A percentile compares a stretch with the other conserved stretches of the same genome.
phyloP scores from a whole-genome alignment of 2,113 vertebrate genomes.

The Pteronura brasiliensis region DNA sequence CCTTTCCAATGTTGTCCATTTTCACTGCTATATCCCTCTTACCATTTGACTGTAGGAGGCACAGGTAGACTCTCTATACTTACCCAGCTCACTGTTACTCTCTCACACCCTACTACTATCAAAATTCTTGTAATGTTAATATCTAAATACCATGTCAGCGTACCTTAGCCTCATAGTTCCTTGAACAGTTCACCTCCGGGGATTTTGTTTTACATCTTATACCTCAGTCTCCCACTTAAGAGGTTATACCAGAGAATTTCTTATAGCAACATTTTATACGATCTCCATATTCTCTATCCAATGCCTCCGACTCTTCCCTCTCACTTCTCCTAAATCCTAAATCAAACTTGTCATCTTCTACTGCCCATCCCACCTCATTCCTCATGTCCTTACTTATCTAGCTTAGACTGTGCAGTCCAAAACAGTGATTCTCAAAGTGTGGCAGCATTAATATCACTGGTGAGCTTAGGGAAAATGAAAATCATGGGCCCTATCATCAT shows the following conservation, averaged over 20 bases:
- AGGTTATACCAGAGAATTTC: neutral
- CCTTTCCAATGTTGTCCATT: neutral
- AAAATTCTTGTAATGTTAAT: neutral
- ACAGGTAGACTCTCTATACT: neutral
- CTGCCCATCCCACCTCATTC: neutral
- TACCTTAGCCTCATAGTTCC: neutral
- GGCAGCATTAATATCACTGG: neutral
- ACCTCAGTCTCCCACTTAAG: neutral
- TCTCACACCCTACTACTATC: neutral
- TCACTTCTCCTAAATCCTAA: neutral
- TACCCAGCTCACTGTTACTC: neutral
- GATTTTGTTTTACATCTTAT: neutral
- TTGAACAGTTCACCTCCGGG: neutral
- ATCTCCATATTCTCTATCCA: neutral
- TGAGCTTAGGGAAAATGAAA: neutral
- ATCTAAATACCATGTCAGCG: neutral
- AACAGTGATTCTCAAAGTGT: too few species aligned
- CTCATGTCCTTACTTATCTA: neutral
- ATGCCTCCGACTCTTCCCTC: neutral
- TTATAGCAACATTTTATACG: neutral
- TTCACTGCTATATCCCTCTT: neutral
- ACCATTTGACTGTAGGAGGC: too few species aligned
- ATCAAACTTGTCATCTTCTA: neutral
- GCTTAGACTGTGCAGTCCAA: too few species aligned
- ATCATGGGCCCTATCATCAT: accelerated